A percentile compares a stretch with the other conserved stretches of the same genome.
These are phyloP conservation scores for Vipera ursinii DNA, from an alignment of 2,797 vertebrate genomes.

Conservation along the genomic window DNA sequence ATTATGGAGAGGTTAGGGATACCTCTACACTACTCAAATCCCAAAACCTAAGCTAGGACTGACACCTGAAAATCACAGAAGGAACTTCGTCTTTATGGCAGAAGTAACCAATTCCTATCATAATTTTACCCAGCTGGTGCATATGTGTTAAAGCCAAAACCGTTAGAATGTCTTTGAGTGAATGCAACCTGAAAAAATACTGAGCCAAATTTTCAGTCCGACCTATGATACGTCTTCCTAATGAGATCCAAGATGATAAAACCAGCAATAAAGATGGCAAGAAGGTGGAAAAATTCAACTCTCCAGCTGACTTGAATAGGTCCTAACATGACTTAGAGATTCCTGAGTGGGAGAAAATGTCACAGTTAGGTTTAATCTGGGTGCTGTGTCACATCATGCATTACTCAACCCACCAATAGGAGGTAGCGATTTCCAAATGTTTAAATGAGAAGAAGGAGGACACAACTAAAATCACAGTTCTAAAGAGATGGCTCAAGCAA, in stretches of 20 bases:
- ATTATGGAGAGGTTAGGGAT: background rate
- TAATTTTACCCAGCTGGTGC: background rate
- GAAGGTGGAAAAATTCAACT: background rate
- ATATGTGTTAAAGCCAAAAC: background rate
- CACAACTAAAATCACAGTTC: background rate
- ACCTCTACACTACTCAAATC: background rate
- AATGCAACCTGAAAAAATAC: background rate
- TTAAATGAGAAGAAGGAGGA: background rate
- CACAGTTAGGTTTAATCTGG: background rate
- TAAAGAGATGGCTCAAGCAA: background rate
- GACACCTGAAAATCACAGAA: background rate
- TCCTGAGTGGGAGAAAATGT: background rate
- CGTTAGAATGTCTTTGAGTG: background rate
- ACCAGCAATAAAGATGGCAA: background rate
- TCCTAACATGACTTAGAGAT: background rate
- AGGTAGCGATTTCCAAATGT: background rate
- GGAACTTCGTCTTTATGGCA: background rate
- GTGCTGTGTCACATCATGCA: background rate
- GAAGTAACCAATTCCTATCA: background rate
- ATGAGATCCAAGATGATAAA: background rate
- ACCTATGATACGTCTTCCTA: background rate
- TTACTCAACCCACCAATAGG: background rate
- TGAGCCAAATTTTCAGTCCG: background rate
- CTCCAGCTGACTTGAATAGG: background rate
- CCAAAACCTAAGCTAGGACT: background rate